Base-by-base conservation (phyloP, 1,140 invertebrate genomes). In the Pteromalus puparum region DNA sequence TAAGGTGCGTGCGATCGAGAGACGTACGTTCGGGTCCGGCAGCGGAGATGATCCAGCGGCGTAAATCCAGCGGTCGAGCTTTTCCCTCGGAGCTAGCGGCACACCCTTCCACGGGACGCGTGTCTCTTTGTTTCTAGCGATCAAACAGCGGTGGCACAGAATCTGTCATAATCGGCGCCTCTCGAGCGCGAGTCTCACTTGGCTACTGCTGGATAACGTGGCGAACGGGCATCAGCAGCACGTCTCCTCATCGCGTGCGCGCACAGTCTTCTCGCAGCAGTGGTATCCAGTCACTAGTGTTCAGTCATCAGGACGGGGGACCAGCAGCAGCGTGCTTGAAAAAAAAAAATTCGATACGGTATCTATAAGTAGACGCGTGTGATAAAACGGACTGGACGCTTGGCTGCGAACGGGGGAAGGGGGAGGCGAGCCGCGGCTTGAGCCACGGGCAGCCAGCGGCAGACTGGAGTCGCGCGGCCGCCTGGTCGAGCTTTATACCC, bases 381-480 rank as follows among this genome's bases (percentile, higher is more conserved):
- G 12, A 4, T 53, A 3, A 53, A 53, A 53, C 48, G 5, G 53
- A 61, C 21, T 61, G 21, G 53, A 61, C 48, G 48, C 48, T 53
- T 15, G 15, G 48, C 13, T 53, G 21, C 53, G 7, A 13, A 74
- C 12, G 21, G 30, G 34, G 34, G 7, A 1, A 74, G 34, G 30
- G 30, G 30, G 5, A n/a, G 28, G 72, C 72, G 34, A 42, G 30
- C 46, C 46, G 82, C 76, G 76, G 67, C 61, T n/a, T 46, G 10
- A 72, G 65, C 76, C 82, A 42, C 82, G 82, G 42, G 30, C 68
- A 80, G 83, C 83, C 83, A 80, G 83, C 77, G 83, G 83, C 83
- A 75, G 83, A 84, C 83, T 84, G 75, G 67, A 84, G 48, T 13
- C 67, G 83, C 67, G 77, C 68, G 9, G 21, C 42, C 26, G 42